These are phyloP conservation scores for Paramormyrops hopkinsi DNA, from an alignment of 2,797 vertebrate genomes.

Conservation along the genomic window DNA sequence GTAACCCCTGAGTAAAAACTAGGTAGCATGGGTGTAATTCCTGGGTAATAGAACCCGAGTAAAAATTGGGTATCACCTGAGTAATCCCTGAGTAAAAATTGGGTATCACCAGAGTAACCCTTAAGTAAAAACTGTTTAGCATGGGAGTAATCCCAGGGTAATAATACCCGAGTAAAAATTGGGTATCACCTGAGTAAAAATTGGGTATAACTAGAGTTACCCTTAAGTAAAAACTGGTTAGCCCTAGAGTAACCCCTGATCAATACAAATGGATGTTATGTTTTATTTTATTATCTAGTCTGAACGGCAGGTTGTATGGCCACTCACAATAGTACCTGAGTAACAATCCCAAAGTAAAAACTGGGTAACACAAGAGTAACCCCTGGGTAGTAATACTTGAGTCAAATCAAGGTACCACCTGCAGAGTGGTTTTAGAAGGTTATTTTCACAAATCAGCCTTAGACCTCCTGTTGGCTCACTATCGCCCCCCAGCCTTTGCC, in stretches of 20 bases:
- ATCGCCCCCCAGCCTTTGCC: constrained; percentile 70
- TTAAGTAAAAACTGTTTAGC: too few species aligned
- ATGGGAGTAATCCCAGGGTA: background rate
- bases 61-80: too few species aligned
- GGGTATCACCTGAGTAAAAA: background rate
- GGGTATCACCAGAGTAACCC: background rate
- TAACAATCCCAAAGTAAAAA: background rate
- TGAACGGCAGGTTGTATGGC: background rate
- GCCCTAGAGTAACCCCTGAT: background rate
- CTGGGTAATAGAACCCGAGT: too few species aligned
- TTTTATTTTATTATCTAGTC: background rate
- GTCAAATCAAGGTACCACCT: background rate
- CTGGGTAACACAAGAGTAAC: background rate
- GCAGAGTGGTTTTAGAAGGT: background rate
- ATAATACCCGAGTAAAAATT: background rate
- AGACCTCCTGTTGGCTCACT: background rate
- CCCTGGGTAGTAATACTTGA: background rate
- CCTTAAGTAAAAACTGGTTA: too few species aligned
- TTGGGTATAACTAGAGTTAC: background rate
- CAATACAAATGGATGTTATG: background rate
- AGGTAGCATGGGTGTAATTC: background rate
- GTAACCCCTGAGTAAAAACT: background rate
- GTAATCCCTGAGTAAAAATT: background rate
- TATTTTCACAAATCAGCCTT: background rate
- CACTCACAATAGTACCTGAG: background rate